phyloP scores from a whole-genome alignment of 2,113 vertebrate species.

The Cheirogaleus medius region DNA sequence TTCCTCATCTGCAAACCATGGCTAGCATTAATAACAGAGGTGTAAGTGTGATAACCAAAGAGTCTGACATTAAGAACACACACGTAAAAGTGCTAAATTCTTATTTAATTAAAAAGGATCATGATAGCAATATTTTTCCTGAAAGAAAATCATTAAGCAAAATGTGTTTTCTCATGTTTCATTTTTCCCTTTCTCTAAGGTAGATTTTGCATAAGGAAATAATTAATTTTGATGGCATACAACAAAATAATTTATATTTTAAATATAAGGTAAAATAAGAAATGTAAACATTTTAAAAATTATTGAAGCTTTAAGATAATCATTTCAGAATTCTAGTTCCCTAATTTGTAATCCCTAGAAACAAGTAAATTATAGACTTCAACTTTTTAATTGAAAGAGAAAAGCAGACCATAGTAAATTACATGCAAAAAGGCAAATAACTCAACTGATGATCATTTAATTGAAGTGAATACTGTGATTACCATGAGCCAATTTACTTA shows the following conservation, averaged over 20 bases:
- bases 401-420: constrained; percentile 65
- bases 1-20: constrained; percentile 85
- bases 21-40: constrained; percentile 88
- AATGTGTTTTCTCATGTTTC: constrained; percentile 77
- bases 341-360: constrained; percentile 35
- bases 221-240: constrained; percentile 42
- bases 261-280: constrained; percentile 38
- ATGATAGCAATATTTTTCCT: constrained; percentile 80
- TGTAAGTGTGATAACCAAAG: constrained; percentile 86
- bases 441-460: constrained; percentile 79
- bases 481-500: constrained; percentile 74
- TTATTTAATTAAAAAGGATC: constrained; percentile 85
- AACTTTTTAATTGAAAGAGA: constrained; percentile 72
- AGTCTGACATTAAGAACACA: constrained; percentile 85
- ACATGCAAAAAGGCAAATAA: constrained; percentile 72
- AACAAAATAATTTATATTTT: constrained; percentile 52
- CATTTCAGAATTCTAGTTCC: constrained; percentile 48
- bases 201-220: constrained; percentile 69
- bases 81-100: constrained; percentile 84
- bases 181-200: constrained; percentile 60
- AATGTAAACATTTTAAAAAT: constrained; percentile 48
- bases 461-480: constrained; percentile 79
- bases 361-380: constrained; percentile 53
- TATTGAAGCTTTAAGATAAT: constrained; percentile 12
- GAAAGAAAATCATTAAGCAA: constrained; percentile 80